Conservation (phyloP, 2,113 vertebrate species). For the Sakesphorus luctuosus region DNA sequence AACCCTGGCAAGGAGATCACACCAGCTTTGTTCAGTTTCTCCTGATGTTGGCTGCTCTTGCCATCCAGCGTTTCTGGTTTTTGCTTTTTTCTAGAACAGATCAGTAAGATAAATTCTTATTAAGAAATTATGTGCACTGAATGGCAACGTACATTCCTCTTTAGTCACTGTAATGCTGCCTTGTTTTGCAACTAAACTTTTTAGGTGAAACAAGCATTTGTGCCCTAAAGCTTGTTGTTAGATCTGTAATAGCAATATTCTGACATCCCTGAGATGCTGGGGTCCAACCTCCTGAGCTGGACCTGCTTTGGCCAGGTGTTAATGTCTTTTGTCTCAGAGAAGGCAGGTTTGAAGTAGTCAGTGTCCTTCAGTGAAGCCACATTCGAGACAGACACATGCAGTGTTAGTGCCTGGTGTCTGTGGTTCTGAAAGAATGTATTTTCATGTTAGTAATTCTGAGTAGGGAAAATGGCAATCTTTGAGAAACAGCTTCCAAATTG, state of each 20-base stretch:
- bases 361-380: accelerated
- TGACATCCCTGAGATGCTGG: neutral
- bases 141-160: neutral
- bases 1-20: accelerated
- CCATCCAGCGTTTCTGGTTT: neutral
- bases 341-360: neutral
- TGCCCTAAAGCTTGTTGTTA: neutral
- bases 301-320: neutral
- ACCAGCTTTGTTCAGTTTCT: neutral
- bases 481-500: neutral
- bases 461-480: neutral
- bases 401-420: neutral
- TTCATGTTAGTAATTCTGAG: neutral
- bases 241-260: neutral
- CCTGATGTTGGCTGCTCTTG: neutral
- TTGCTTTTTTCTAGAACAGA: neutral
- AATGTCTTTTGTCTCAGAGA: neutral
- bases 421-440: neutral
- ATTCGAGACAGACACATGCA: accelerated
- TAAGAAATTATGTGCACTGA: neutral
- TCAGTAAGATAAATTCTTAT: neutral
- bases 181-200: neutral
- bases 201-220: neutral
- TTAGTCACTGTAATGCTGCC: neutral
- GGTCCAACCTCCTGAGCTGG: neutral